Percentiles rank a stretch among this genome's conserved stretches.
Conservation (phyloP, 1,140 invertebrate genomes). For the Scaptomyza montana region DNA sequence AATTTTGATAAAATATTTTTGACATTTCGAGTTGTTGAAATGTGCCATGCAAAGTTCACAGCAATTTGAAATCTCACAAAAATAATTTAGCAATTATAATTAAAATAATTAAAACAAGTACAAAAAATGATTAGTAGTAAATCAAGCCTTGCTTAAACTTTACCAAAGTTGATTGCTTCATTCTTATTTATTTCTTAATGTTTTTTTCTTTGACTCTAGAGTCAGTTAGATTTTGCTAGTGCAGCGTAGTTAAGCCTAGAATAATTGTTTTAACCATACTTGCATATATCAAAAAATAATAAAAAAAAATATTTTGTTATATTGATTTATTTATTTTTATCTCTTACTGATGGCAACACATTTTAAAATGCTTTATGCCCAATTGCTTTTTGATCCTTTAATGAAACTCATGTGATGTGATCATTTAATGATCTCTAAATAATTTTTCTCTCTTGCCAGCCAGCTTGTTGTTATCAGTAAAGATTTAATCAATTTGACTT, state of each 20-base stretch:
- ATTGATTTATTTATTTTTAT: slow-evolving; percentile 15
- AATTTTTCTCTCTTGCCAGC: background rate
- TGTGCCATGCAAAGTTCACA: slow-evolving; percentile 2
- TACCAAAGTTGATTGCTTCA: slow-evolving; percentile 83
- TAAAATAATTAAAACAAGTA: slow-evolving; percentile 35
- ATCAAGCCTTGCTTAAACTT: slow-evolving; percentile 78
- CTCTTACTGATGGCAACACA: slow-evolving; percentile 37
- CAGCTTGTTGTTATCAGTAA: slow-evolving; percentile 40
- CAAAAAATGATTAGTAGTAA: slow-evolving; percentile 60
- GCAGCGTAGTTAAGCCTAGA: slow-evolving; percentile 61
- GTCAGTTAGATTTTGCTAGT: slow-evolving; percentile 41
- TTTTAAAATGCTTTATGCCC: slow-evolving; percentile 15
- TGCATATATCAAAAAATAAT: background rate
- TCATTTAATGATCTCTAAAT: background rate
- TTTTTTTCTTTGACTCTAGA: slow-evolving; percentile 37
- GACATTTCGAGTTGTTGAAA: slow-evolving; percentile 50
- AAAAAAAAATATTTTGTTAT: too few relatives aligned
- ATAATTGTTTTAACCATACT: slow-evolving; percentile 8
- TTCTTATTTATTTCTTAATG: slow-evolving; percentile 27
- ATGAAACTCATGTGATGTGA: background rate
- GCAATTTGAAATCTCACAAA: slow-evolving; percentile 19
- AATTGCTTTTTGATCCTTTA: slow-evolving; percentile 18
- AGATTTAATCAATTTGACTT: slow-evolving; percentile 2
- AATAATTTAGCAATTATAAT: slow-evolving; percentile 24
- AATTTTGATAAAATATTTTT: slow-evolving; percentile 44